A percentile compares a stretch with the other conserved stretches of the same genome.
Conservation (phyloP, 2,113 vertebrate species). For the Chiloscyllium plagiosum region DNA sequence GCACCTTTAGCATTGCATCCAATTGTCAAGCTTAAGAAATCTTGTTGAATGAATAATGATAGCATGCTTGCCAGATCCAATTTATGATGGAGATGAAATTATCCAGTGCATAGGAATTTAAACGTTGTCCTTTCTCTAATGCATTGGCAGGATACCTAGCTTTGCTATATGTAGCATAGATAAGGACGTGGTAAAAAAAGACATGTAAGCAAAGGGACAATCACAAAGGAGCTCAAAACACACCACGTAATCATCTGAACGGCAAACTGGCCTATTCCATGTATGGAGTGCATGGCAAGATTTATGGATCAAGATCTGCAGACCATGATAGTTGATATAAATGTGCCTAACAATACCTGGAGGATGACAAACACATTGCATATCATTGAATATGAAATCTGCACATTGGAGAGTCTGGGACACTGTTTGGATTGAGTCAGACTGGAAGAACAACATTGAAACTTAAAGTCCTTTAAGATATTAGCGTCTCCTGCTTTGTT, state of each 20-base stretch:
- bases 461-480: neutral
- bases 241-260: neutral
- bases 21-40: neutral
- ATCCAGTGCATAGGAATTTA: neutral
- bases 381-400: neutral
- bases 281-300: neutral
- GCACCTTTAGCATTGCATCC: neutral
- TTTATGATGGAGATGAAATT: neutral
- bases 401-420: neutral
- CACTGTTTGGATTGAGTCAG: neutral
- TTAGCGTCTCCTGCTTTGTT: neutral
- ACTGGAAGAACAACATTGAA: neutral
- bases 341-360: neutral
- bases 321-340: neutral
- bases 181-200: neutral
- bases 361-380: neutral
- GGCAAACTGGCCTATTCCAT: neutral
- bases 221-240: neutral
- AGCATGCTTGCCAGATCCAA: neutral
- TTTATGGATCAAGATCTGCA: slow-evolving; percentile 11
- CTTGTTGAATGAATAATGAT: neutral
- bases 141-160: neutral
- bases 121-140: neutral
- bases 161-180: neutral
- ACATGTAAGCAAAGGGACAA: neutral